phyloP scores from a whole-genome alignment of 2,797 vertebrate genomes.

The Acanthurus tractus region DNA sequence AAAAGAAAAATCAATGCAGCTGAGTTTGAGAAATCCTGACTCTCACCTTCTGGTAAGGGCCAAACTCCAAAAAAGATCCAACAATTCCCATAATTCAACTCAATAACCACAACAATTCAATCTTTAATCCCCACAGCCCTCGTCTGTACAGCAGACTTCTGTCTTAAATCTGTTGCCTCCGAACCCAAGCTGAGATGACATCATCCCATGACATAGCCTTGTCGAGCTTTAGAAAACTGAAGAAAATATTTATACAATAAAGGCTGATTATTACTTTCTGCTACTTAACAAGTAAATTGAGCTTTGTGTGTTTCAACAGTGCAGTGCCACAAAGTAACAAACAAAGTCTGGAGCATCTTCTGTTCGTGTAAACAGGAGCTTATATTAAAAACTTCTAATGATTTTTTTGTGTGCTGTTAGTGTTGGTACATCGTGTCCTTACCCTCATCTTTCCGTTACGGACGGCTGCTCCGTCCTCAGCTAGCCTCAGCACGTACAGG shows the following conservation, averaged over 20 bases:
- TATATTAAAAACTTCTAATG: not conserved
- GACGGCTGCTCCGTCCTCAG: constrained; percentile 96
- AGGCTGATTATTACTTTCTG: not conserved
- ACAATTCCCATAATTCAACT: constrained; percentile 4
- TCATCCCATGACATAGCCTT: not conserved
- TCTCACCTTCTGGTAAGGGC: too few species aligned
- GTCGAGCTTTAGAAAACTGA: not conserved
- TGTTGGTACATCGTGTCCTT: constrained; percentile 24
- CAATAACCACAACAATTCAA: not conserved
- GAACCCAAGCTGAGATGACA: not conserved
- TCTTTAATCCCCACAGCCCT: not conserved
- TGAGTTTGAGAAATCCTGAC: too few species aligned
- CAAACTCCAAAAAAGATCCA: not conserved
- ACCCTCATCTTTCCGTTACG: constrained; percentile 99
- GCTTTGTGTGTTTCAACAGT: not conserved
- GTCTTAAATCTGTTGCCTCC: not conserved
- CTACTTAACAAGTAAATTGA: not conserved
- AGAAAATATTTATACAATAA: not conserved
- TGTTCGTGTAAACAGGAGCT: not conserved
- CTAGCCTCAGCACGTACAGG: constrained; percentile 95
- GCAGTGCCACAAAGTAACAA: not conserved
- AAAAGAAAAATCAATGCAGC: too few species aligned
- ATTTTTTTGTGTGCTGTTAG: not conserved
- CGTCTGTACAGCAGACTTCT: constrained; percentile 1
- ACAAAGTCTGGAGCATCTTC: not conserved